Conservation (phyloP, 2,113 vertebrate species). For the Porphyrio hochstetteri region DNA sequence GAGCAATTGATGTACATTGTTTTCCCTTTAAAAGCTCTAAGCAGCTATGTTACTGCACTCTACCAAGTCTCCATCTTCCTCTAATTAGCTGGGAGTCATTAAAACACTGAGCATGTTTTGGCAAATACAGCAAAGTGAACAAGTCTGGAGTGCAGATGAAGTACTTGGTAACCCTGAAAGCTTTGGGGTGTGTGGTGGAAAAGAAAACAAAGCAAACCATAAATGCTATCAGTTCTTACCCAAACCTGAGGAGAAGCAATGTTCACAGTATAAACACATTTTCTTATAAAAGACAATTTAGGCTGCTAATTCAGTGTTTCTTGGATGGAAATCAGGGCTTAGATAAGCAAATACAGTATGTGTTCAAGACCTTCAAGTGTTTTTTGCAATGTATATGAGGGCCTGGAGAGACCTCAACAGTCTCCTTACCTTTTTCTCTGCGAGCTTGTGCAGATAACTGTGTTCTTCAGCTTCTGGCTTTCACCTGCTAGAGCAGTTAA, state of each 20-base stretch:
- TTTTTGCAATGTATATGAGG: background rate
- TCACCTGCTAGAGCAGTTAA: background rate
- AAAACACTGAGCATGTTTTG: slow-evolving; percentile 52
- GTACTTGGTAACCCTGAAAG: slow-evolving; percentile 16
- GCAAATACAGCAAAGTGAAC: slow-evolving; percentile 33
- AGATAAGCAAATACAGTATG: background rate
- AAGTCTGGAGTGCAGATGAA: slow-evolving; percentile 45
- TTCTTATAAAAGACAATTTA: background rate
- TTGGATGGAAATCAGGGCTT: background rate
- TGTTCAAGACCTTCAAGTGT: background rate
- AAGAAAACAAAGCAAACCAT: background rate
- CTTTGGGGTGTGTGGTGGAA: background rate
- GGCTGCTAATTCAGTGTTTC: background rate
- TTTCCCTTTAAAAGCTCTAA: slow-evolving; percentile 30
- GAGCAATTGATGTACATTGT: background rate
- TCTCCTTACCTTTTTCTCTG: background rate
- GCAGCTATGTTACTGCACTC: background rate
- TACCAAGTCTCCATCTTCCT: background rate
- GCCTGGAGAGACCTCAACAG: background rate
- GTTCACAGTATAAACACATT: background rate
- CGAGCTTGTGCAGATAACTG: background rate
- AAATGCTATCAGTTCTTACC: background rate
- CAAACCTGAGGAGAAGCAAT: background rate
- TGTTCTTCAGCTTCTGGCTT: background rate
- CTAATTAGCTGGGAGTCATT: slow-evolving; percentile 52